Base-by-base conservation (phyloP, 1,140 invertebrate genomes). In the Scylla paramamosain region DNA sequence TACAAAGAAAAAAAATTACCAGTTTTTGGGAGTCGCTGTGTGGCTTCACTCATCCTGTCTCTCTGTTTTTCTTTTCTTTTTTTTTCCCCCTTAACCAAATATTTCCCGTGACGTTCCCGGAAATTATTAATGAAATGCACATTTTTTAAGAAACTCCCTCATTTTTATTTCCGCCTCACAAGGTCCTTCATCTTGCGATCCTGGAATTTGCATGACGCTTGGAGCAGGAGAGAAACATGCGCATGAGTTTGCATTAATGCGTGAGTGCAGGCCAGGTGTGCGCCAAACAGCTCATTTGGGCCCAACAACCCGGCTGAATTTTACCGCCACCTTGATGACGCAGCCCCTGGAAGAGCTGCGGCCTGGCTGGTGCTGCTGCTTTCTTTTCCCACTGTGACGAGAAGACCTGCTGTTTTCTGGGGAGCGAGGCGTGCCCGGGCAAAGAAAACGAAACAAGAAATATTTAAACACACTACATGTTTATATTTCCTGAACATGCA, bases 221-320 rank as follows among this genome's bases (percentile, higher is more conserved):
- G n/a, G 67, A 77, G 67, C 20, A n/a, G n/a, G 67, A 77, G 67
- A n/a, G 20, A 77, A 77, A n/a, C 67, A 77, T 77, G 67, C 67
- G 67, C 67, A 77, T 77, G 67, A 77, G 67, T 77, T 77, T 77
- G n/a, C 67, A 77, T 77, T 77, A 77, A 77, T 77, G 25, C n/a
- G 67, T 77, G 67, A 77, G 67, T 77, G 20, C 67, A 3, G 25
- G 67, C 4, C 67, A 77, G 67, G 67, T 77, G 67, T 77, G 20
- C n/a, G 67, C 67, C 67, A 77, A 77, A 77, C 67, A 77, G 67
- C 67, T 77, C 67, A 77, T 77, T 77, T 77, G 67, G 20, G 67
- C 67, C n/a, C 67, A 77, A 77, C 67, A 77, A 77, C 67, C 67
- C 67, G 67, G n/a, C 67, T 77, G 67, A 77, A 77, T 77, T 77